Base-by-base conservation (phyloP, 2,113 vertebrate genomes). In the Cynocephalus volans region DNA sequence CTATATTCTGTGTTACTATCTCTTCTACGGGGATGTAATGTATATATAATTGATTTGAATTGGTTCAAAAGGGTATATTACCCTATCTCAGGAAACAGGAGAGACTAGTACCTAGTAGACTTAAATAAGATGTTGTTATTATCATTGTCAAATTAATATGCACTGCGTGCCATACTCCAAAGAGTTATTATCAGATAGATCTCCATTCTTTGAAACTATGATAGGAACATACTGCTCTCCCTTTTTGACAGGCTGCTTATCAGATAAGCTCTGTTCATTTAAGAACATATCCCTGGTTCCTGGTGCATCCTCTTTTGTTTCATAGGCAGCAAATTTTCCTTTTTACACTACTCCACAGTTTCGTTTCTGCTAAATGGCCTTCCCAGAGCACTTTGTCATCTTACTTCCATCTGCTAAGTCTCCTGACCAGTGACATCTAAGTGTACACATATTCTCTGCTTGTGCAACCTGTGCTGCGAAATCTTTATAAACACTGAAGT, bases 291-390 rank as follows among this genome's bases (percentile, higher is more conserved):
- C 31, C 6, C 21, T 95, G 21, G 5, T 58, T 87, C 82, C 52
- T 79, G 17, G 41, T 85, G 24, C 10, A 77, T 62, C 24, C 2
- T 92, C 19, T 82, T 26, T 65, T 85, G 12, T n/a, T 96, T 95
- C 76, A 86, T 21, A 15, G 62, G 76, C 48, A 95, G 60, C n/a
- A 87, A 41, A 41, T 56, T 45, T 77, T 95, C 15, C 12, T 84
- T 93, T 84, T 54, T 26, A 75, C 8, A 48, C 19, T n/a, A 50
- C 12, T 73, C 7, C 4, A 41, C 5, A 72, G 31, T 67, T 76
- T 64, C 24, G 95, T 56, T 93, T 75, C 52, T 95, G 88, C 28
- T 67, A n/a, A 93, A 79, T 8, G 48, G n/a, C 80, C 48, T 70
- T 84, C 19, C 58, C 60, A 73, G 41, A 62, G 52, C 15, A 64